These are phyloP conservation scores for Drosophila varians DNA, from an alignment of 1,140 invertebrate species.

Conservation along the genomic window DNA sequence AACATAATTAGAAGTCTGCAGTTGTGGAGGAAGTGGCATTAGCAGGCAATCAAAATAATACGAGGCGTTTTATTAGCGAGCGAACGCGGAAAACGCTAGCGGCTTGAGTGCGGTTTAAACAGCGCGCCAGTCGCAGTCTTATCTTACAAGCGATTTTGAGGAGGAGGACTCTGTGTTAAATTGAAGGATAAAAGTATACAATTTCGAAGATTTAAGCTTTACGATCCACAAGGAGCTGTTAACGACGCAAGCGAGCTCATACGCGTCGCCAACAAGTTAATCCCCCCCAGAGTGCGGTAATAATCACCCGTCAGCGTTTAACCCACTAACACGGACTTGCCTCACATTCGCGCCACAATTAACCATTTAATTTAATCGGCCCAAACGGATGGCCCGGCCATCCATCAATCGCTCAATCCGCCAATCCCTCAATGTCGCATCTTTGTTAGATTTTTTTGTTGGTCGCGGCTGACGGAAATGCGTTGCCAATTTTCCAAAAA, in stretches of 20 bases:
- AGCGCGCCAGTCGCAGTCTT: not conserved
- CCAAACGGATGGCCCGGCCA: too few species aligned
- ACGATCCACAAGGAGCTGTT: not conserved
- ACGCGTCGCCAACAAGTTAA: conserved; percentile 5
- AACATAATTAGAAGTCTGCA: conserved; percentile 70
- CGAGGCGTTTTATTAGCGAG: conserved; percentile 16
- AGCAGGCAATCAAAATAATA: conserved; percentile 58
- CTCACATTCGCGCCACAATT: conserved; percentile 29
- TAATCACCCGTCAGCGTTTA: conserved; percentile 53
- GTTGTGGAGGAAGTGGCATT: conserved; percentile 67
- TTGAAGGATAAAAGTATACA: too few species aligned
- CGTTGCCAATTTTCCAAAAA: conserved; percentile 50
- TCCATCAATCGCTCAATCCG: conserved; percentile 33
- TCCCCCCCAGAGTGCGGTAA: conserved; percentile 46
- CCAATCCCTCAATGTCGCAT: conserved; percentile 51
- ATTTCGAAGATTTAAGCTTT: not conserved
- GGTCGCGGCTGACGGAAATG: conserved; percentile 48
- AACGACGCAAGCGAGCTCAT: conserved; percentile 6
- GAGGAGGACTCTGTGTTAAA: too few species aligned
- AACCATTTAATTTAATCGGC: conserved; percentile 47
- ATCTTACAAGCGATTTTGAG: not conserved
- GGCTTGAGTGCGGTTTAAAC: conserved; percentile 9
- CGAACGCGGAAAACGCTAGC: conserved; percentile 24
- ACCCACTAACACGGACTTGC: conserved; percentile 64
- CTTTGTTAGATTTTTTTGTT: conserved; percentile 45